Evolutionary conservation across 2,888 invertebrate genomes (phyloP), one percentile per base, ranked within the genome.

Genomic region (Dasypogon diadema): DNA sequence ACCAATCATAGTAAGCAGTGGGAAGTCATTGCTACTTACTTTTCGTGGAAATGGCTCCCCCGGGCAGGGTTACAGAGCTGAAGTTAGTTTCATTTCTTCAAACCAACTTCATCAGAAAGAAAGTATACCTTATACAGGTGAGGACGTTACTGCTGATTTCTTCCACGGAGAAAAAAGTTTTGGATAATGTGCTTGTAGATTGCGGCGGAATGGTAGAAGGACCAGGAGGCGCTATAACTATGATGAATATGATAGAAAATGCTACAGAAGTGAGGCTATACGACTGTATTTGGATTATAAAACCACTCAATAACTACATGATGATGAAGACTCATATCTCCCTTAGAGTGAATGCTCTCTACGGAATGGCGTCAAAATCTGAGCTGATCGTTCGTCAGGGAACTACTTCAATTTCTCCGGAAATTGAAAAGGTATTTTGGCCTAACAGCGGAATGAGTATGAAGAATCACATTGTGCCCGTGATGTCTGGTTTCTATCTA

Each of bases 221-320:
- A 80, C 87, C 90, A 12, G 92, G 92, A 2, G 92, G 92, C 0
- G 90, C 90, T 12, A 92, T 92, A 68, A 92, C 92, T 1, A 92
- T 92, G 92, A 91, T 92, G 90, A 89, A 92, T 80, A 92, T 92
- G 91, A 88, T 90, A 12, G 87, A 88, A 55, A 70, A 70, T 76
- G 86, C 87, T 1, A 87, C 87, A 0, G 88, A 88, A 80, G 86
- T 88, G 0, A 88, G 89, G 65, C 87, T 88, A 1, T 92, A 89
- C 80, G 92, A 92, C 81, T 92, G 92, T 81, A 88, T 92, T 73
- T 92, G 92, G 92, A 87, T 92, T 26, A 90, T 92, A 12, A 89
- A 90, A 80, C 91, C 91, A 1, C 89, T 90, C 0, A 89, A 89
- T 77, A 90, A 88, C 79, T 90, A 89, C 80, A 83, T 90, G 78